Evolutionary conservation across 1,140 invertebrate genomes (phyloP).

Genomic region (Pachyrhynchus sulphureomaculatus): DNA sequence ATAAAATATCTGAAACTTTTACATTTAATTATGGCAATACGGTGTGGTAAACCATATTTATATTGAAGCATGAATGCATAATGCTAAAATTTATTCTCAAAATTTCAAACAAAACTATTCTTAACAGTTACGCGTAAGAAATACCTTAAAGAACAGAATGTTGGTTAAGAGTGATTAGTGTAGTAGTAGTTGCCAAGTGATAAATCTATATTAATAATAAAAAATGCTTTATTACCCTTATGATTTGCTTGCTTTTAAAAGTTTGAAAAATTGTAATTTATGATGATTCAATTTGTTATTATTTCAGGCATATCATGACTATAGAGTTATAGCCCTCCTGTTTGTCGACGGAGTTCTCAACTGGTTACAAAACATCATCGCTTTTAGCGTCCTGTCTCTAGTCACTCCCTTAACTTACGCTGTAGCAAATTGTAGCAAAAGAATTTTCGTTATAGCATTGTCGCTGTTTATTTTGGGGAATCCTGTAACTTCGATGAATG

Average conservation of each 20-base stretch:
- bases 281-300: too few species aligned
- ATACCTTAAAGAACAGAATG: too few species aligned
- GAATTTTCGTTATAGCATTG: constrained; percentile 89
- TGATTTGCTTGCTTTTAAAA: background rate
- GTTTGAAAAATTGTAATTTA: constrained; percentile 10
- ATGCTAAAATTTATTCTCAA: too few species aligned
- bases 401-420: constrained; percentile 93
- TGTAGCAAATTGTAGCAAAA: constrained; percentile 93
- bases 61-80: too few species aligned
- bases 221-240: background rate
- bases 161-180: too few species aligned
- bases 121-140: too few species aligned
- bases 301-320: constrained; percentile 54
- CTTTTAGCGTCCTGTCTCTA: constrained; percentile 87
- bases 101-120: too few species aligned
- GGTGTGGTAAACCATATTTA: too few species aligned
- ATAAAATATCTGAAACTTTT: too few species aligned
- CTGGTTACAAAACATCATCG: constrained; percentile 93
- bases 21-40: too few species aligned
- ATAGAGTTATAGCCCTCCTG: constrained; percentile 64
- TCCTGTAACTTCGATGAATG: constrained; percentile 85
- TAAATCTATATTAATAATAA: too few species aligned
- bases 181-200: too few species aligned
- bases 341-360: constrained; percentile 84
- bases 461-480: constrained; percentile 89